Conservation (phyloP, 2,113 vertebrate species). For the Cisticola juncidis region DNA sequence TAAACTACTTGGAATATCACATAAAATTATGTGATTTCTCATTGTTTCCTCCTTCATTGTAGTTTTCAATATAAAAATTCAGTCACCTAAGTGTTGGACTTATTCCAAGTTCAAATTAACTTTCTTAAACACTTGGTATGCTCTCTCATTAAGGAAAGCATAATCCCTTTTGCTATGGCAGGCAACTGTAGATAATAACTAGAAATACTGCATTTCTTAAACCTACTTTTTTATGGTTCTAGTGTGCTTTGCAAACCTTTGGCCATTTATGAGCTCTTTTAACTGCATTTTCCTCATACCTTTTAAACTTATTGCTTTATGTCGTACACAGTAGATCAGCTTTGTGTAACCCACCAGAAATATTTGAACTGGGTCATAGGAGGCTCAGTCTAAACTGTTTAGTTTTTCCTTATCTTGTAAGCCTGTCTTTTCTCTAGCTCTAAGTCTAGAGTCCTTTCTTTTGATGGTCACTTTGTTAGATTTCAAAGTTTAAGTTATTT, state of each 20-base stretch:
- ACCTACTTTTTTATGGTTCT: constrained; percentile 55
- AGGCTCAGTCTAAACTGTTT: constrained; percentile 43
- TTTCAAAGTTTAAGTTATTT: neutral
- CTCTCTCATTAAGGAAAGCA: constrained; percentile 48
- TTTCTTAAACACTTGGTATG: constrained; percentile 47
- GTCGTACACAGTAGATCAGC: constrained; percentile 33
- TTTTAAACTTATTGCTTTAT: constrained; percentile 53
- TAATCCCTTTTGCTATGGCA: neutral
- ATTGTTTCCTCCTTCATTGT: constrained; percentile 38
- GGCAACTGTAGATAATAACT: constrained; percentile 50
- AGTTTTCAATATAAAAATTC: constrained; percentile 27
- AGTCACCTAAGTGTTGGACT: constrained; percentile 29
- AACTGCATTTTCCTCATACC: constrained; percentile 68
- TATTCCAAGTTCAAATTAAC: constrained; percentile 61
- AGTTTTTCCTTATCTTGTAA: constrained; percentile 20
- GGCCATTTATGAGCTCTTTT: constrained; percentile 70
- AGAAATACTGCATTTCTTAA: constrained; percentile 40
- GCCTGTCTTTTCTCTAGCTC: neutral
- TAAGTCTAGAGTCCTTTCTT: neutral
- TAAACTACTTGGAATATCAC: constrained; percentile 14
- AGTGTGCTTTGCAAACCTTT: constrained; percentile 65
- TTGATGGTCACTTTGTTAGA: neutral
- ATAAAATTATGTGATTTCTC: constrained; percentile 49
- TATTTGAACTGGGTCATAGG: constrained; percentile 60
- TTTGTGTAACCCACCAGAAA: constrained; percentile 37